phyloP scores from a whole-genome alignment of 1,140 invertebrate genomes.

The fruit fly (Drosophila melanogaster) region DNA sequence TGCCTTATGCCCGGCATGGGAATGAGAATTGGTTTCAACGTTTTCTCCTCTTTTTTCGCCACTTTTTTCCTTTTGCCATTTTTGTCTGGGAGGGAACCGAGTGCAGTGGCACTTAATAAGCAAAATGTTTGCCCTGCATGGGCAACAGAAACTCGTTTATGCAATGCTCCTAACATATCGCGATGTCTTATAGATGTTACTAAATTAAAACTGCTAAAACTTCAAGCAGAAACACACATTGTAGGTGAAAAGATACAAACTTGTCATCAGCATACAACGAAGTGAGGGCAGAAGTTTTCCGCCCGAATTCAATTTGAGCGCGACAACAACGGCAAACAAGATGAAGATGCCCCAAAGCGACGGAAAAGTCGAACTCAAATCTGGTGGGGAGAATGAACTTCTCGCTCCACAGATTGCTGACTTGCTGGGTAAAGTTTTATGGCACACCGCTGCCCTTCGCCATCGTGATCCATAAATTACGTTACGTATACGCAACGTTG shows the following conservation, averaged over 20 bases:
- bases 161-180: neutral
- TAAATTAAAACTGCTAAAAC: conserved; percentile 38
- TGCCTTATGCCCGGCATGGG: conserved; percentile 63
- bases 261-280: conserved; percentile 38
- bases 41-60: conserved; percentile 10
- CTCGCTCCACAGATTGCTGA: conserved; percentile 18
- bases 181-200: conserved; percentile 36
- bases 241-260: conserved; percentile 17
- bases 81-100: conserved; percentile 45
- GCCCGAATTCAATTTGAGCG: conserved; percentile 61
- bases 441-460: conserved; percentile 8
- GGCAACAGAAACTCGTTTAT: conserved; percentile 13
- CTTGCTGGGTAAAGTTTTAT: conserved; percentile 51
- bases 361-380: conserved; percentile 34
- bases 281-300: conserved; percentile 40
- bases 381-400: conserved; percentile 28
- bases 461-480: conserved; percentile 64
- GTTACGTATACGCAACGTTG: conserved; percentile 76
- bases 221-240: conserved; percentile 15
- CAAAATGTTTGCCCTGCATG: conserved; percentile 38
- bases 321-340: conserved; percentile 49
- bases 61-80: conserved; percentile 17
- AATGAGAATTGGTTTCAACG: conserved; percentile 48
- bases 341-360: conserved; percentile 44
- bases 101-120: conserved; percentile 71